Percentiles rank a stretch among this genome's conserved stretches.
Conservation (phyloP, 1,140 invertebrate genomes). For the Brachionus plicatilis region DNA sequence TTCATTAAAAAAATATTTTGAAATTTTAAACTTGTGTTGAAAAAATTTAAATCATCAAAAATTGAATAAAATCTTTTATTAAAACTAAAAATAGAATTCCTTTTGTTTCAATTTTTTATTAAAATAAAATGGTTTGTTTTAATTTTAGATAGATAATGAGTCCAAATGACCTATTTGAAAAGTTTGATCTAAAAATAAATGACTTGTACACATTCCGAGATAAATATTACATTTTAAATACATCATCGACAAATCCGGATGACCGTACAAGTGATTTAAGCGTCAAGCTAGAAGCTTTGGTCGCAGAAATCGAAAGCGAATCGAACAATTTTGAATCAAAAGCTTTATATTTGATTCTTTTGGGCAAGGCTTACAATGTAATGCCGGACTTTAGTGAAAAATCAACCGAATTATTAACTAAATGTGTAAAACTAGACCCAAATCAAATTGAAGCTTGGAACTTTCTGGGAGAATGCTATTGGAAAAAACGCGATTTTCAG, state of each 20-base stretch:
- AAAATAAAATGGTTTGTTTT: not conserved
- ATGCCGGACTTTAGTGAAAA: slow-evolving; percentile 64
- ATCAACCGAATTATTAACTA: slow-evolving; percentile 69
- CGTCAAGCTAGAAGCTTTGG: not conserved
- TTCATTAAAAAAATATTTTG: too few relatives aligned
- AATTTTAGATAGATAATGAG: not conserved
- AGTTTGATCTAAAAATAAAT: slow-evolving; percentile 28
- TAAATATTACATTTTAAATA: slow-evolving; percentile 26
- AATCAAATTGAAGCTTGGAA: slow-evolving; percentile 78
- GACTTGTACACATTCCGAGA: slow-evolving; percentile 24
- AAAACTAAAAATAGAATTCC: too few relatives aligned
- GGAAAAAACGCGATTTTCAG: slow-evolving; percentile 74
- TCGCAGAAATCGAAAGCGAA: not conserved
- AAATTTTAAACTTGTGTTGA: too few relatives aligned
- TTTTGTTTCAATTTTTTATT: not conserved
- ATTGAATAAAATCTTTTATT: too few relatives aligned
- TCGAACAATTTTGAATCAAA: slow-evolving; percentile 46
- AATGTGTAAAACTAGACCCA: slow-evolving; percentile 77
- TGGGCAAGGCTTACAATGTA: slow-evolving; percentile 72
- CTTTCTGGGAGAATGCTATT: slow-evolving; percentile 79
- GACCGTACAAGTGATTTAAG: not conserved
- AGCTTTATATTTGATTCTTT: slow-evolving; percentile 68
- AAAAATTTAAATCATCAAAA: too few relatives aligned
- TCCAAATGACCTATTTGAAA: not conserved
- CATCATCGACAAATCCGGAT: not conserved